Base-by-base conservation (phyloP, 2,888 invertebrate species). In the Ormyrus pomaceus region DNA sequence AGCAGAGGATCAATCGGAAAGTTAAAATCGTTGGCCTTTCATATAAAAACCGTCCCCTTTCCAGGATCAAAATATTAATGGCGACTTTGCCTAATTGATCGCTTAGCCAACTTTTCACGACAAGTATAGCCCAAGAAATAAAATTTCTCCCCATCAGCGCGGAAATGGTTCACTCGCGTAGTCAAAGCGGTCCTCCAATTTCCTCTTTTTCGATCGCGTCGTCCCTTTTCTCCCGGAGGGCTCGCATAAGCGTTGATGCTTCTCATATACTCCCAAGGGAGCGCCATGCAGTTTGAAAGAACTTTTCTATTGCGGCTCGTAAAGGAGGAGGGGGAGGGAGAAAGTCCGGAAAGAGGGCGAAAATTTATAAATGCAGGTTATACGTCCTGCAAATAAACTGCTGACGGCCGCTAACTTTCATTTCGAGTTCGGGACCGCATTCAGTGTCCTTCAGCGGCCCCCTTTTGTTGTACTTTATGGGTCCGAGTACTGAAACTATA, bases 151-250 rank as follows among this genome's bases (percentile, higher is more conserved):
- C 68, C 6, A 50, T 34, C 34, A 34, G 34, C 34, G 4, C 7
- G 74, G 58, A 77, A 66, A 77, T 77, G 65, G 66, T 71, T 72
- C 59, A 19, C 66, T 53, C 11, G 59, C 53, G n/a, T 78, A 72
- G 53, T 78, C 72, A 78, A 58, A 72, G 34, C 4, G 68, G 61
- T 66, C 61, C 46, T 56, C 19, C 6, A 55, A n/a, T 53, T 48
- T 45, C 48, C 10, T 46, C 56, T 55, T 64, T 55, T 64, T 64
- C 45, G 66, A 51, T 51, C 55, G 34, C 4, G 34, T 65, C 6
- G 59, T 2, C 50, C 46, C 48, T 6, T 34, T 34, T 70, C 50
- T 56, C 7, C 34, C 13, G 11, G 58, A 19, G 46, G 50, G n/a
- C 34, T 7, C 56, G 13, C 51, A 50, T 4, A n/a, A 62, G 45